Percentiles rank a stretch among this genome's conserved stretches.
phyloP scores from a whole-genome alignment of 2,888 invertebrate genomes.

The Erebia aethiops region DNA sequence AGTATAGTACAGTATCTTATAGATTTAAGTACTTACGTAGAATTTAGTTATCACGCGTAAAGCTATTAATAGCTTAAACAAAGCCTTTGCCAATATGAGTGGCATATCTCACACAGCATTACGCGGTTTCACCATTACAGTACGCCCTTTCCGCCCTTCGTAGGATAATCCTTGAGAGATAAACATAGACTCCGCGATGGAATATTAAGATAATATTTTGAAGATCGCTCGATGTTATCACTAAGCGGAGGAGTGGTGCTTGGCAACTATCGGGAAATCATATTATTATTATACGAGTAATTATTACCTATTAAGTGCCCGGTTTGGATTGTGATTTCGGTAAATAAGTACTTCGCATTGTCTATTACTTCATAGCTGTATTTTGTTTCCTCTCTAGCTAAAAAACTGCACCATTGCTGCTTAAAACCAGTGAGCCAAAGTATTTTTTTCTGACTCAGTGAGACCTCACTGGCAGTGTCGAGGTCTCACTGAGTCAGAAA shows the following conservation, averaged over 20 bases:
- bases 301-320: neutral
- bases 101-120: neutral
- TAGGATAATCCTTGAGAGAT: slow-evolving; percentile 4
- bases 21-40: no score
- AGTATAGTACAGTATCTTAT: no score
- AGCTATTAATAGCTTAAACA: neutral
- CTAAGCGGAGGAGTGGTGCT: neutral
- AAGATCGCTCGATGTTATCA: slow-evolving; percentile 6
- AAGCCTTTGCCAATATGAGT: neutral
- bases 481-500: no score
- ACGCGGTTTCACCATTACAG: slow-evolving; percentile 14
- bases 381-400: no score
- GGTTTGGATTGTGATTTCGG: neutral
- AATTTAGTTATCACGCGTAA: no score
- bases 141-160: slow-evolving; percentile 6
- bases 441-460: no score
- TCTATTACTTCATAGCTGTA: neutral
- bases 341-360: neutral
- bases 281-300: neutral
- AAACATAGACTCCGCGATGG: slow-evolving; percentile 3
- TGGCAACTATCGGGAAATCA: neutral
- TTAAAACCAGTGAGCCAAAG: no score
- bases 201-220: slow-evolving; percentile 16
- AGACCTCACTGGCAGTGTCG: no score
- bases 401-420: no score